Conservation (phyloP, 2,113 vertebrate species). For the Oenanthe oenanthe region DNA sequence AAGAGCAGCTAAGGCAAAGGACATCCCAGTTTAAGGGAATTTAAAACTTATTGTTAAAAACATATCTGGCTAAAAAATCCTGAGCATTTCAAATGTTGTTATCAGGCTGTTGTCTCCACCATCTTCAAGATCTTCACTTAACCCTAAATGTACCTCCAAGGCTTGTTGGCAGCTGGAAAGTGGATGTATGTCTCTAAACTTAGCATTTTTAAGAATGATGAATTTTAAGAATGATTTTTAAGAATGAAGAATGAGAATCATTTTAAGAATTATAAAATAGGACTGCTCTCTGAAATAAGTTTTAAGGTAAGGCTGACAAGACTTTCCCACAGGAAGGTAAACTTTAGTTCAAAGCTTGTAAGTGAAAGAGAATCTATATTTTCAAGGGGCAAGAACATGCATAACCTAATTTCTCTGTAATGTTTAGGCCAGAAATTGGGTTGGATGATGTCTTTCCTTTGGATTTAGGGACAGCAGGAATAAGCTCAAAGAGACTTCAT, state of each 20-base stretch:
- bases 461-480: neutral
- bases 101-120: neutral
- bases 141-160: neutral
- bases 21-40: neutral
- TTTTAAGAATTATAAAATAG: neutral
- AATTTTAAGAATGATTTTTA: neutral
- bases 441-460: neutral
- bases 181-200: neutral
- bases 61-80: neutral
- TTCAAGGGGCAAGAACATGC: neutral
- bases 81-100: neutral
- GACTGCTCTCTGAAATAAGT: neutral
- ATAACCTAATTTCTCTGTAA: neutral
- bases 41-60: neutral
- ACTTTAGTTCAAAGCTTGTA: neutral
- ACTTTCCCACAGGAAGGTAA: neutral
- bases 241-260: no score
- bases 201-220: neutral
- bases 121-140: neutral
- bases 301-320: neutral
- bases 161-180: neutral
- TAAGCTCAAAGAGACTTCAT: neutral
- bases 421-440: neutral
- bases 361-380: neutral
- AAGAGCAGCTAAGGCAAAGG: constrained; percentile 20